Evolutionary conservation across 2,797 vertebrate species (phyloP).

Genomic region (Odontamblyopus lacepedii): DNA sequence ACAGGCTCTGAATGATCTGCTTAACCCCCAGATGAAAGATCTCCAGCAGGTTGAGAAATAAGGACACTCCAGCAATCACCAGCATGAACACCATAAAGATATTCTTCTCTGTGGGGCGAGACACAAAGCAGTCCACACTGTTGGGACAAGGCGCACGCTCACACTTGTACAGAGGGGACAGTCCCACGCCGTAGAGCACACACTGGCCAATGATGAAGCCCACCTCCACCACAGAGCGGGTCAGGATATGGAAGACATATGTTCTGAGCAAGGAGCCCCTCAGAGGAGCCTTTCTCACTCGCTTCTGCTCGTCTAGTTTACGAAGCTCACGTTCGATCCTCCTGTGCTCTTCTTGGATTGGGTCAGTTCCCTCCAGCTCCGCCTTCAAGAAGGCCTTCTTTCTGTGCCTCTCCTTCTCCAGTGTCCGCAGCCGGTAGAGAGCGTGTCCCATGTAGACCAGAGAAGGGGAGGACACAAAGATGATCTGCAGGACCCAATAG

Average conservation of each 20-base stretch:
- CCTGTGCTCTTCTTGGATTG: constrained; percentile 80
- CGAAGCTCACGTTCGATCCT: constrained; percentile 86
- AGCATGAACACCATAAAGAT: constrained; percentile 97
- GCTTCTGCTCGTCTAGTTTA: constrained; percentile 91
- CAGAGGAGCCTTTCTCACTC: constrained; percentile 89
- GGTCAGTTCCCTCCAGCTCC: constrained; percentile 83
- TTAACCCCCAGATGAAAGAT: constrained; percentile 90
- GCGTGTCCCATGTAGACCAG: constrained; percentile 95
- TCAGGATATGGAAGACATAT: constrained; percentile 93
- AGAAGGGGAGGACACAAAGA: constrained; percentile 94
- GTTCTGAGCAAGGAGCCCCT: constrained; percentile 89
- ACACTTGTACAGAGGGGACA: constrained; percentile 90
- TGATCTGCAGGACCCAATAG: constrained; percentile 95
- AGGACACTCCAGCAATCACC: constrained; percentile 88
- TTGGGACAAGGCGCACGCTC: constrained; percentile 90
- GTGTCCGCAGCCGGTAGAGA: constrained; percentile 85
- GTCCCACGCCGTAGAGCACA: constrained; percentile 88
- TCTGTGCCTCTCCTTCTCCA: constrained; percentile 89
- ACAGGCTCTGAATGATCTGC: constrained; percentile 85
- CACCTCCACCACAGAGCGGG: constrained; percentile 88
- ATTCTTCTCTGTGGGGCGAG: constrained; percentile 93
- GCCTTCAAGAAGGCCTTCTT: constrained; percentile 85
- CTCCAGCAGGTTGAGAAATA: constrained; percentile 90
- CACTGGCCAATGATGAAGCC: constrained; percentile 93
- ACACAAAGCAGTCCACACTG: constrained; percentile 93